These are phyloP conservation scores for Macrophya annulata DNA, from an alignment of 2,888 invertebrate genomes.

Conservation along the genomic window DNA sequence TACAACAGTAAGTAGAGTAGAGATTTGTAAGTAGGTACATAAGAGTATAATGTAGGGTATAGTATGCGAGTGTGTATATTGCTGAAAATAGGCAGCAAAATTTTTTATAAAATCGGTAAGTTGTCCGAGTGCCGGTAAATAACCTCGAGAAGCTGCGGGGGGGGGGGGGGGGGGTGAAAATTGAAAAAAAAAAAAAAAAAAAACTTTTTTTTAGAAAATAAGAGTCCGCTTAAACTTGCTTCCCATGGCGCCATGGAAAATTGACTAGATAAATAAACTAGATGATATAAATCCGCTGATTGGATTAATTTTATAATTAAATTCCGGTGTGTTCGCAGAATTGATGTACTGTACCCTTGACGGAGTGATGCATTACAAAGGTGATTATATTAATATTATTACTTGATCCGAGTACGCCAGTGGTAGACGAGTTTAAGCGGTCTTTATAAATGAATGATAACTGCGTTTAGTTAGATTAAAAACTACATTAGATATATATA, in stretches of 20 bases:
- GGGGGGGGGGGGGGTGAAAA: too few species aligned
- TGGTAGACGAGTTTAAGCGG: constrained; percentile 67
- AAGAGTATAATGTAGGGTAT: constrained; percentile 79
- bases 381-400: constrained; percentile 66
- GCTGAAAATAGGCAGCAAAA: not conserved
- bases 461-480: too few species aligned
- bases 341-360: constrained; percentile 66
- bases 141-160: not conserved
- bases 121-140: not conserved
- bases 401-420: constrained; percentile 60
- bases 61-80: constrained; percentile 60
- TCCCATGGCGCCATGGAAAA: constrained; percentile 57
- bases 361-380: constrained; percentile 67
- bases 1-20: constrained; percentile 79
- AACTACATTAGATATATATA: not conserved
- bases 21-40: constrained; percentile 70
- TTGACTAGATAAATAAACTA: constrained; percentile 13
- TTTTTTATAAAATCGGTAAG: not conserved
- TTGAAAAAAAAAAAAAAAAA: not conserved
- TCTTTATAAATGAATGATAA: constrained; percentile 5
- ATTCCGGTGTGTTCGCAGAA: constrained; percentile 68
- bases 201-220: not conserved
- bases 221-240: constrained; percentile 66
- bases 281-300: constrained; percentile 15
- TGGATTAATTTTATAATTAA: constrained; percentile 59